These are phyloP conservation scores for Acanthococcus lagerstroemiae DNA, from an alignment of 2,888 invertebrate species.

Conservation along the genomic window DNA sequence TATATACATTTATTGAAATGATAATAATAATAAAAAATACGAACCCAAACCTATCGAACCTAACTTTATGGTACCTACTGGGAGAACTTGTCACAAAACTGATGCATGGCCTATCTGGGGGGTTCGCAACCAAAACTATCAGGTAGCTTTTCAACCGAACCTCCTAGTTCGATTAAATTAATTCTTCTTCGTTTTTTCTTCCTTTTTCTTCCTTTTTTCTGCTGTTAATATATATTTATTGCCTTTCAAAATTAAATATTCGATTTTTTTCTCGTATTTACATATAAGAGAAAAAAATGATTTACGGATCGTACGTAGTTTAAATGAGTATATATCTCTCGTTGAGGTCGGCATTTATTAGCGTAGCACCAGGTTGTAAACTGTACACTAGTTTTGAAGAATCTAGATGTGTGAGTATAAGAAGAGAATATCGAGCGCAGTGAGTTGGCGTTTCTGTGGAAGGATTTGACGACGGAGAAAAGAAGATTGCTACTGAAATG, in stretches of 20 bases:
- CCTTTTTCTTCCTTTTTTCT: slow-evolving; percentile 1
- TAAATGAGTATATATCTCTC: too few relatives aligned
- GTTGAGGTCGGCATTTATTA: too few relatives aligned
- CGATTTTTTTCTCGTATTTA: slow-evolving; percentile 12
- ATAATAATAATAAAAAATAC: slow-evolving; percentile 10
- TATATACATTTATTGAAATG: neutral
- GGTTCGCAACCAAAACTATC: neutral
- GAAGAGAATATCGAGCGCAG: too few relatives aligned
- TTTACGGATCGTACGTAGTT: too few relatives aligned
- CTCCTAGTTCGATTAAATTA: slow-evolving; percentile 29
- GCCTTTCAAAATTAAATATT: slow-evolving; percentile 28
- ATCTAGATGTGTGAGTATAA: too few relatives aligned
- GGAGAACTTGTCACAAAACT: slow-evolving; percentile 26
- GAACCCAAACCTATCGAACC: slow-evolving; percentile 20
- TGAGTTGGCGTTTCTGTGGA: too few relatives aligned
- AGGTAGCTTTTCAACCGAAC: slow-evolving; percentile 16
- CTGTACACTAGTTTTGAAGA: too few relatives aligned
- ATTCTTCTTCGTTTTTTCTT: slow-evolving; percentile 4
- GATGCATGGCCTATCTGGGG: slow-evolving; percentile 27
- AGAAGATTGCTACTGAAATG: too few relatives aligned
- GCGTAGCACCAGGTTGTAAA: too few relatives aligned
- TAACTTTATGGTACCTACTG: slow-evolving; percentile 28
- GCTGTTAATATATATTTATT: slow-evolving; percentile 26
- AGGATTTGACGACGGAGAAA: too few relatives aligned
- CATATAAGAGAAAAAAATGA: too few relatives aligned